A percentile compares a stretch with the other conserved stretches of the same genome.
Conservation (phyloP, 2,797 vertebrate species). For the Pelodytes ibericus region DNA sequence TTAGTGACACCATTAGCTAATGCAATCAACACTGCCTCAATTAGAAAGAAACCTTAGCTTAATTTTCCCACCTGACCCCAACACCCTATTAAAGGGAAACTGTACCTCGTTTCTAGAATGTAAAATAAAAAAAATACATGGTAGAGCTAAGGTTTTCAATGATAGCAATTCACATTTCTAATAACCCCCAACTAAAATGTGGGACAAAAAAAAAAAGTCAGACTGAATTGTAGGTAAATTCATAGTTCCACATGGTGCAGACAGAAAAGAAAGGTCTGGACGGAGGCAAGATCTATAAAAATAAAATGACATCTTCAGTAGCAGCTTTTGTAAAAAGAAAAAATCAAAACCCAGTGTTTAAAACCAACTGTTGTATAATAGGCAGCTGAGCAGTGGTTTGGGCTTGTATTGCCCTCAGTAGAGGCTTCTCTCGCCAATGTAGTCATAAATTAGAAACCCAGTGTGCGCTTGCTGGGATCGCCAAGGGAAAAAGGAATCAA, state of each 20-base stretch:
- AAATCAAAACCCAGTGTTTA: conserved; percentile 29
- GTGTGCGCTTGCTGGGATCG: not conserved
- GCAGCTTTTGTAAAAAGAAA: conserved; percentile 37
- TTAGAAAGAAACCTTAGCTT: no score
- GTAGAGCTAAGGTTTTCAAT: no score
- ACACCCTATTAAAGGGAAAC: no score
- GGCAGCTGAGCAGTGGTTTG: conserved; percentile 23
- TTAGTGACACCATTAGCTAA: no score
- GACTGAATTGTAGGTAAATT: no score
- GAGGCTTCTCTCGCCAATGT: conserved; percentile 5
- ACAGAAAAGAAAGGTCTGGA: not conserved
- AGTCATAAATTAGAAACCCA: conserved; percentile 31
- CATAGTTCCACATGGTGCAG: not conserved
- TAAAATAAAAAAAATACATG: no score
- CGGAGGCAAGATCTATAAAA: not conserved
- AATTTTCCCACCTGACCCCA: no score
- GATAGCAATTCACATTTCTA: no score
- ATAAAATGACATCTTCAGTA: conserved; percentile 33
- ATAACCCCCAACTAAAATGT: no score
- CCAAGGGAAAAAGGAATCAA: conserved; percentile 66
- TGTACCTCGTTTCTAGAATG: no score
- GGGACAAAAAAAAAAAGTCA: no score
- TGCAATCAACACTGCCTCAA: no score
- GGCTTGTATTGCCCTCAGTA: not conserved
- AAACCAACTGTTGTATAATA: conserved; percentile 23